Percentiles rank a stretch among this genome's conserved stretches.
These are phyloP conservation scores for Bactericera cockerelli DNA, from an alignment of 1,140 invertebrate genomes.

Conservation along the genomic window DNA sequence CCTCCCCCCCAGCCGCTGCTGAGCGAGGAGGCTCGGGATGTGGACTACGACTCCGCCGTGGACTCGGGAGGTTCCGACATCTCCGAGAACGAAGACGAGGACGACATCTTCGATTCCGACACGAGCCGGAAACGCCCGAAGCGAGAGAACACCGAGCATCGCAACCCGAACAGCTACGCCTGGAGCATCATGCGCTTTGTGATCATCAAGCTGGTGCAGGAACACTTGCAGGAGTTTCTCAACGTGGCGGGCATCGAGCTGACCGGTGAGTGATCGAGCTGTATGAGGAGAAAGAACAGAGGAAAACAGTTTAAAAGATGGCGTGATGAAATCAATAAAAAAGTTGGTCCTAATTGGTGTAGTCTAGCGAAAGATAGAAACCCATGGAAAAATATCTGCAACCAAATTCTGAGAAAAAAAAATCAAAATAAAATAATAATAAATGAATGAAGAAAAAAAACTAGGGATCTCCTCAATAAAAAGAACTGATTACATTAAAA, in stretches of 20 bases:
- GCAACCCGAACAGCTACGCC: constrained; percentile 72
- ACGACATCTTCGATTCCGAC: constrained; percentile 54
- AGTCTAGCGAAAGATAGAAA: no score
- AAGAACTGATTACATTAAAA: neutral
- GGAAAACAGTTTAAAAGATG: constrained; percentile 61
- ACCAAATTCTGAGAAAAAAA: no score
- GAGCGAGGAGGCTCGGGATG: constrained; percentile 45
- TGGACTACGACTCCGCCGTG: constrained; percentile 75
- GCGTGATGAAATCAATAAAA: no score
- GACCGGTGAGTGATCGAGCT: constrained; percentile 70
- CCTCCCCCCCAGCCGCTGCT: constrained; percentile 51
- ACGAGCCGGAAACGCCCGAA: constrained; percentile 30
- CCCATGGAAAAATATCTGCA: no score
- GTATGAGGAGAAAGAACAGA: constrained; percentile 58
- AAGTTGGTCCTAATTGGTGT: no score
- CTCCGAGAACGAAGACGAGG: constrained; percentile 53
- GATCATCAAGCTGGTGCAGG: constrained; percentile 64
- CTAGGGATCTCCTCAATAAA: no score
- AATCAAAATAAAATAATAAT: no score
- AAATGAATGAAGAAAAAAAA: constrained; percentile 83
- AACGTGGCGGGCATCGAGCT: constrained; percentile 78
- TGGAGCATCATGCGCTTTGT: constrained; percentile 88
- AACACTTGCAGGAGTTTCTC: constrained; percentile 62
- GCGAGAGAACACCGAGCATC: constrained; percentile 62
- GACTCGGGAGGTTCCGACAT: constrained; percentile 64